Conservation (phyloP, 2,113 vertebrate species). For the Proteles cristata region DNA sequence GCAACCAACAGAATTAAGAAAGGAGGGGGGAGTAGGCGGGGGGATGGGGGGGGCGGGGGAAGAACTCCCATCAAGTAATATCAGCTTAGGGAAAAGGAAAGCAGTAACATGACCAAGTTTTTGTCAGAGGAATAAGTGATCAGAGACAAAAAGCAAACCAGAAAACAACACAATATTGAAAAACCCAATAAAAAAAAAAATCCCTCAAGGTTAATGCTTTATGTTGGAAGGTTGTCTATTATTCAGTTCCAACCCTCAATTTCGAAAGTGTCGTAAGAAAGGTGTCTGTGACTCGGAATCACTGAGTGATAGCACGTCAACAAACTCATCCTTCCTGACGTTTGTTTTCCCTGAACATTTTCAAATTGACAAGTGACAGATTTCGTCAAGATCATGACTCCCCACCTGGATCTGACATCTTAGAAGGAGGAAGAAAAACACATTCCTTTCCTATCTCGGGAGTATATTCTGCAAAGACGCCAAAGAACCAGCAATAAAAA, state of each 20-base stretch:
- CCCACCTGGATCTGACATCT: constrained; percentile 72
- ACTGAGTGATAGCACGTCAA: constrained; percentile 62
- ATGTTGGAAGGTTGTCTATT: constrained; percentile 66
- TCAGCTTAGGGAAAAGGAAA: constrained; percentile 49
- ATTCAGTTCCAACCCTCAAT: constrained; percentile 69
- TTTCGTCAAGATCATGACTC: constrained; percentile 73
- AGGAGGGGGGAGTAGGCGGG: neutral
- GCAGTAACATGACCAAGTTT: constrained; percentile 52
- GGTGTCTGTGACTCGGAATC: constrained; percentile 44
- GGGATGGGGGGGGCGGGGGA: fast-evolving
- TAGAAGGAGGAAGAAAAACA: constrained; percentile 35
- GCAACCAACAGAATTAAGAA: neutral
- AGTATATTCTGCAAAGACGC: constrained; percentile 61
- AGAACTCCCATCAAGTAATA: neutral
- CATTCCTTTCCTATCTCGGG: constrained; percentile 43
- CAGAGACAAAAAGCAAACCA: constrained; percentile 69
- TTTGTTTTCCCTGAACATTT: constrained; percentile 79
- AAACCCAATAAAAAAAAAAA: constrained; percentile 29
- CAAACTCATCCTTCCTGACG: constrained; percentile 16
- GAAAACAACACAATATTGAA: constrained; percentile 55
- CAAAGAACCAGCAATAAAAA: constrained; percentile 39
- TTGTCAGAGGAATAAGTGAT: constrained; percentile 67
- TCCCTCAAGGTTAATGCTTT: constrained; percentile 64
- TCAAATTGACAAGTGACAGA: constrained; percentile 74
- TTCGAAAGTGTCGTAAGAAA: constrained; percentile 73